A percentile compares a stretch with the other conserved stretches of the same genome.
Evolutionary conservation across 2,797 vertebrate species (phyloP).

Genomic region (Ciconia nigra): DNA sequence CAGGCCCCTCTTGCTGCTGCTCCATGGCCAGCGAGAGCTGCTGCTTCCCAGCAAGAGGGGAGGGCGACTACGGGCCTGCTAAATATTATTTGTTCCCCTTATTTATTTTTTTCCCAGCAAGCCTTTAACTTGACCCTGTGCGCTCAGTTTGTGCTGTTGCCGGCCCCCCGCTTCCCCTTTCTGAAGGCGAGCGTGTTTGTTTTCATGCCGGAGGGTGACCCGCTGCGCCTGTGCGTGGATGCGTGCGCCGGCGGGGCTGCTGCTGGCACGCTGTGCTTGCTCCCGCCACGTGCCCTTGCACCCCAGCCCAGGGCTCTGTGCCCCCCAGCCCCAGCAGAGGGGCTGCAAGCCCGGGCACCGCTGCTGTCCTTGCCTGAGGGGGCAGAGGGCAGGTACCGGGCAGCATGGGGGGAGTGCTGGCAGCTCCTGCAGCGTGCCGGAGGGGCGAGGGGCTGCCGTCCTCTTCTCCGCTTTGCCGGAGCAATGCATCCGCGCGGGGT

Average conservation of each 20-base stretch:
- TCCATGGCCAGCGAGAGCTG: background rate
- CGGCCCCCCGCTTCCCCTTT: background rate
- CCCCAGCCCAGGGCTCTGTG: rapidly evolving
- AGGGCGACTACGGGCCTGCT: background rate
- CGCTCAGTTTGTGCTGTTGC: background rate
- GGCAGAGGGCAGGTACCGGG: background rate
- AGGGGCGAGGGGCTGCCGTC: background rate
- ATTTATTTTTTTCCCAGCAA: slow-evolving; percentile 30
- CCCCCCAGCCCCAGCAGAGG: background rate
- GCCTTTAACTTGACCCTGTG: background rate
- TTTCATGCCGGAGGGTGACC: rapidly evolving
- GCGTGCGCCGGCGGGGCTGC: rapidly evolving
- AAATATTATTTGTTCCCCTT: slow-evolving; percentile 67
- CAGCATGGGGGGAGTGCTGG: background rate
- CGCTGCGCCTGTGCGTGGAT: background rate
- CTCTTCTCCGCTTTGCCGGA: background rate
- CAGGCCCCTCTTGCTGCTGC: background rate
- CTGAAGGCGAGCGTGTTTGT: background rate
- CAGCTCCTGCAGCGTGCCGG: rapidly evolving
- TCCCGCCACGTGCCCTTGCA: rapidly evolving
- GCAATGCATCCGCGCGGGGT: rapidly evolving
- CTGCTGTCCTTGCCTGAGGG: background rate
- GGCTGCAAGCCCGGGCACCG: background rate
- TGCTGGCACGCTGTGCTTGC: rapidly evolving
- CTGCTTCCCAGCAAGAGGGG: background rate